Evolutionary conservation across 2,888 invertebrate genomes (phyloP).

Genomic region (Dicranocentrus wangi): DNA sequence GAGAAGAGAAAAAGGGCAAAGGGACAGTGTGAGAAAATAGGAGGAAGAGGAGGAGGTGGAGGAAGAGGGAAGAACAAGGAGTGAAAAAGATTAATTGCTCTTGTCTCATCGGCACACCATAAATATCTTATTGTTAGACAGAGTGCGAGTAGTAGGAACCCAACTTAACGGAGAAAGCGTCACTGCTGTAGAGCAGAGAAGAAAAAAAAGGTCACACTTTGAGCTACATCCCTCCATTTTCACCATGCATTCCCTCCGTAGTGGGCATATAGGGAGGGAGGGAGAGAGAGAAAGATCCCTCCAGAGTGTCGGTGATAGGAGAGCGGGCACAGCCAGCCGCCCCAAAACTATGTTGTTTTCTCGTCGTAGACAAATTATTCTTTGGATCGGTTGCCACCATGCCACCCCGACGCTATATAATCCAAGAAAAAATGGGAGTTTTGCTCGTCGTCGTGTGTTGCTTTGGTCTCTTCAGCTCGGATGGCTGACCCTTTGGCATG

Average conservation of each 20-base stretch:
- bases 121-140: slow-evolving; percentile 63
- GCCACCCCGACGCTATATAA: not conserved
- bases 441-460: no score
- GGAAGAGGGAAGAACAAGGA: slow-evolving; percentile 50
- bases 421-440: not conserved
- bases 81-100: slow-evolving; percentile 64
- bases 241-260: no score
- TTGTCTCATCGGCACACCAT: slow-evolving; percentile 67
- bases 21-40: slow-evolving; percentile 43
- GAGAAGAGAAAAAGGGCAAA: slow-evolving; percentile 38
- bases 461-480: not conserved
- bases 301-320: no score
- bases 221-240: no score
- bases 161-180: no score
- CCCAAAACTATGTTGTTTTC: no score
- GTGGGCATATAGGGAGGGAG: no score
- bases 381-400: not conserved
- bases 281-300: not conserved
- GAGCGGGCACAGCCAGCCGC: no score
- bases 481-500: slow-evolving; percentile 34
- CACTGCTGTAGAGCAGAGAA: no score
- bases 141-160: no score
- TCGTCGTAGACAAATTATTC: slow-evolving; percentile 19
- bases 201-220: no score
- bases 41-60: slow-evolving; percentile 37